Base-by-base conservation (phyloP, 2,113 vertebrate species). In the Nothobranchius kuhntae region DNA sequence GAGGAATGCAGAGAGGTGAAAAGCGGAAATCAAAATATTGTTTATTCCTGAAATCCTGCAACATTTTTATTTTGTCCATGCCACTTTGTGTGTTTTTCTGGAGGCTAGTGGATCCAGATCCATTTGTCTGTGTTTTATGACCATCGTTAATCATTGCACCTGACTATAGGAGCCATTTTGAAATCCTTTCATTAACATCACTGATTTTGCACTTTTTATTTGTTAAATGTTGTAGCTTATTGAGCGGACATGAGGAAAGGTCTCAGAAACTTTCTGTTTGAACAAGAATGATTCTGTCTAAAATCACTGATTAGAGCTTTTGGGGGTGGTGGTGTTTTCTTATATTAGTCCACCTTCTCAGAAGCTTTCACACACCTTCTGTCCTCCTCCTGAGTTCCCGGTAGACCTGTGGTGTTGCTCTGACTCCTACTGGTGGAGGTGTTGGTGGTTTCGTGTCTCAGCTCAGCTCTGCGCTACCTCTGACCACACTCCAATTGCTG, bases 371-470 rank as follows among this genome's bases (percentile, higher is more conserved):
- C 17, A 12, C 35, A 46, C 15, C 48, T 17, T 30, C 9, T 10
- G 0, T 30, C 24, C 44, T 11, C 51, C 7, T 1, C 30, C 21
- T 21, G 8, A 46, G 5, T 47, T 38, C 1, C 9, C 66, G 35
- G 47, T 40, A 30, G 46, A 40, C 0, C 7, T 15, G 44, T 24
- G 59, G 45, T 68, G 62, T 45, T 52, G 58, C 40, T 63, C 38
- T 14, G 5, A 36, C 24, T 13, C 26, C 56, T 63, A 57, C 26
- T 40, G 14, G 13, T 65, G 66, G 42, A 81, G 66, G 42, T 26
- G 38, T 40, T 51, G 47, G 47, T 52, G 47, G 45, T 36, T 21
- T 21, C 21, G 21, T 21, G 21, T 15, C 47, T 69, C 58, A 1
- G 42, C 45, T 53, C n/a, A 74, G 12, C 4, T 17, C 52, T 36